Conservation (phyloP, 1,140 invertebrate species). For the Hycleus phaleratus region DNA sequence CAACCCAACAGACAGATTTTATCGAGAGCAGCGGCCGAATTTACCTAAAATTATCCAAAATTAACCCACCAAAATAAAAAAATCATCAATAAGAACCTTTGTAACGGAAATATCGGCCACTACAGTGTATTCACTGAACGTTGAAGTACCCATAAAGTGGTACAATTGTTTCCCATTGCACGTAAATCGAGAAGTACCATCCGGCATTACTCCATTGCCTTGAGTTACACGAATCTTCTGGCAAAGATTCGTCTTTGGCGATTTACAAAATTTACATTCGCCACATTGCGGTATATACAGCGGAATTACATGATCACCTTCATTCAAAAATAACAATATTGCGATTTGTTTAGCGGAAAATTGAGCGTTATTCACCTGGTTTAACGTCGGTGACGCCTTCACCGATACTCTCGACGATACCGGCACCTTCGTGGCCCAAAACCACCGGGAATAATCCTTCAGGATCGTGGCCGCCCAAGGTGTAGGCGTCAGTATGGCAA, state of each 20-base stretch:
- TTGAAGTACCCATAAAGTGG: constrained; percentile 98
- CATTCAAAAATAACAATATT: constrained; percentile 3
- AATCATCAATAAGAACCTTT: constrained; percentile 53
- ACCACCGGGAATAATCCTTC: constrained; percentile 92
- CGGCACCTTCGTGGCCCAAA: constrained; percentile 90
- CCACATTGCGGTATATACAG: constrained; percentile 94
- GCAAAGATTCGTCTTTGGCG: constrained; percentile 94
- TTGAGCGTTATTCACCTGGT: constrained; percentile 49
- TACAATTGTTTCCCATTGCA: constrained; percentile 85
- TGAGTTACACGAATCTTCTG: constrained; percentile 85
- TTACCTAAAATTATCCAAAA: constrained; percentile 42
- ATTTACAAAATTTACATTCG: constrained; percentile 94
- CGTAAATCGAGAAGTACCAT: constrained; percentile 86
- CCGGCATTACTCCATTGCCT: constrained; percentile 89
- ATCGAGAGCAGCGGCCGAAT: constrained; percentile 69
- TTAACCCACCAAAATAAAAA: neutral
- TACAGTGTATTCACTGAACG: constrained; percentile 96
- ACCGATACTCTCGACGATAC: constrained; percentile 93
- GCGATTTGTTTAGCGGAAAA: neutral
- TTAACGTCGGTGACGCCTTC: constrained; percentile 84
- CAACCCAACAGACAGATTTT: constrained; percentile 96
- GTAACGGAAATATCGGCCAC: constrained; percentile 90
- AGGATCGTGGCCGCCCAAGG: constrained; percentile 83
- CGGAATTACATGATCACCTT: constrained; percentile 94
- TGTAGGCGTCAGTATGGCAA: constrained; percentile 98